Conservation (phyloP, 2,113 vertebrate genomes). For the Gnathonemus longibarbis region DNA sequence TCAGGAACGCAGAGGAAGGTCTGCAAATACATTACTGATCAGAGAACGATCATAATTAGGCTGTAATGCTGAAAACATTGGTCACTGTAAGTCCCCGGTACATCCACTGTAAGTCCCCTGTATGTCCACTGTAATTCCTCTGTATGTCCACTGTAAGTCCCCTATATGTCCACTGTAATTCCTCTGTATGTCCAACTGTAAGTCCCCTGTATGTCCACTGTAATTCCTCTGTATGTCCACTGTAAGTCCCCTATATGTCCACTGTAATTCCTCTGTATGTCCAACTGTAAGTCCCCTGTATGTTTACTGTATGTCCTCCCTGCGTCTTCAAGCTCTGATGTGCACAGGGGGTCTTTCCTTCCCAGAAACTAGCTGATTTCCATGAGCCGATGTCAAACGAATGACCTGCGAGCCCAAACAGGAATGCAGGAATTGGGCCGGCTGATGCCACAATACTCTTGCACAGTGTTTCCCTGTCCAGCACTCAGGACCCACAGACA, state of each 20-base stretch:
- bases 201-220: neutral
- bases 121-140: neutral
- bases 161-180: too few relatives aligned
- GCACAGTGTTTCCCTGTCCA: neutral
- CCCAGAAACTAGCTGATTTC: neutral
- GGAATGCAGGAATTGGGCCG: neutral
- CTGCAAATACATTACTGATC: neutral
- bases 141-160: too few relatives aligned
- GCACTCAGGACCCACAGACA: neutral
- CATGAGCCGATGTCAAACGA: neutral
- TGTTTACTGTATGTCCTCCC: neutral
- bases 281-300: neutral
- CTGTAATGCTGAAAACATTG: neutral
- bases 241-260: too few relatives aligned
- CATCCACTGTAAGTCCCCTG: too few relatives aligned
- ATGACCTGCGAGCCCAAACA: neutral
- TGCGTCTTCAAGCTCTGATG: neutral
- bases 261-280: too few relatives aligned
- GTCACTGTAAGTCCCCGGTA: neutral
- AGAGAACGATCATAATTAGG: neutral
- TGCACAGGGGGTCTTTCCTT: neutral
- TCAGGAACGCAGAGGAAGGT: neutral
- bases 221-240: neutral
- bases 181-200: neutral
- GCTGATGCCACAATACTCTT: neutral